phyloP scores from a whole-genome alignment of 2,113 vertebrate genomes.

The Brachirus orientalis region DNA sequence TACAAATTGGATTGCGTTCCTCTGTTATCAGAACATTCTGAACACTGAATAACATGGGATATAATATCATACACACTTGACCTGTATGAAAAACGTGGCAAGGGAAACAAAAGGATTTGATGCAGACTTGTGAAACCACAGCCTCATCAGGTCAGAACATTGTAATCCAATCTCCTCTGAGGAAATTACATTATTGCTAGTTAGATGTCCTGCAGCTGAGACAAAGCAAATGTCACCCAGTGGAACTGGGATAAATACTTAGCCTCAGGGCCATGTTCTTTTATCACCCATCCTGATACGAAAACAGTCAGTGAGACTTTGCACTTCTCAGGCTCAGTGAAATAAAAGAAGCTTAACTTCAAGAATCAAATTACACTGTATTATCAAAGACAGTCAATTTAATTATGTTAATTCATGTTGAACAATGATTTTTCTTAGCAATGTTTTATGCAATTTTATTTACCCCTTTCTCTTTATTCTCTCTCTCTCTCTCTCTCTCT shows the following conservation, averaged over 20 bases:
- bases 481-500: no score
- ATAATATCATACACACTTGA: not conserved
- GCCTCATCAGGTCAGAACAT: constrained; percentile 49
- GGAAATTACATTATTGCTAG: constrained; percentile 69
- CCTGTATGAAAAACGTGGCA: constrained; percentile 13
- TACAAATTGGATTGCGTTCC: not conserved
- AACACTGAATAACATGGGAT: not conserved
- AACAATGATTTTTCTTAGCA: constrained; percentile 44
- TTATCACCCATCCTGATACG: constrained; percentile 45
- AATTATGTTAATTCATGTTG: constrained; percentile 54
- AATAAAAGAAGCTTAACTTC: constrained; percentile 41
- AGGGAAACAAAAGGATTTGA: constrained; percentile 13
- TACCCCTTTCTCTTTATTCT: constrained; percentile 5
- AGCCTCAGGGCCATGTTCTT: constrained; percentile 53
- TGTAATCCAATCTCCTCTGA: constrained; percentile 67
- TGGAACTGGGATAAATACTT: constrained; percentile 64
- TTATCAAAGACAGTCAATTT: constrained; percentile 57
- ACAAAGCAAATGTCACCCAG: constrained; percentile 65
- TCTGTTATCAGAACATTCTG: not conserved
- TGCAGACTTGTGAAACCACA: constrained; percentile 39
- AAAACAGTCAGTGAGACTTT: constrained; percentile 43
- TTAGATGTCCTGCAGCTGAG: constrained; percentile 57
- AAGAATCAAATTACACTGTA: constrained; percentile 56
- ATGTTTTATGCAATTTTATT: constrained; percentile 39
- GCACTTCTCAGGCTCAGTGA: constrained; percentile 29